A percentile compares a stretch with the other conserved stretches of the same genome.
These are phyloP conservation scores for Bellardia pandia DNA, from an alignment of 2,888 invertebrate genomes.

Conservation along the genomic window DNA sequence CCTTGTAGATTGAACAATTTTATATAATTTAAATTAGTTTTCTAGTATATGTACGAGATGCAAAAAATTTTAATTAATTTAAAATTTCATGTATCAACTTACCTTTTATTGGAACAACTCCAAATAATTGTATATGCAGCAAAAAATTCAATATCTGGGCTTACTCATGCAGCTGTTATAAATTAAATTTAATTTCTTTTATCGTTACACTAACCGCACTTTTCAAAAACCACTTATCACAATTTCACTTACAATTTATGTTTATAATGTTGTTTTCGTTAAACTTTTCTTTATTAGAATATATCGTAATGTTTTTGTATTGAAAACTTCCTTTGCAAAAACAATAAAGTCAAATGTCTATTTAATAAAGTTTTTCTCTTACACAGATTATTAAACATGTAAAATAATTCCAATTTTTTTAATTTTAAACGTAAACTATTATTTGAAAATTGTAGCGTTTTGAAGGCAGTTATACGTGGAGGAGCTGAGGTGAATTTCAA, in stretches of 20 bases:
- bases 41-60: too few species aligned
- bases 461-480: conserved; percentile 55
- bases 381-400: conserved; percentile 82
- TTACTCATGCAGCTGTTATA: not conserved
- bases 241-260: conserved; percentile 16
- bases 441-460: conserved; percentile 68
- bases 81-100: too few species aligned
- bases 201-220: not conserved
- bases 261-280: not conserved
- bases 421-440: conserved; percentile 76
- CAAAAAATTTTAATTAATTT: too few species aligned
- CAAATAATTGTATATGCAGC: too few species aligned
- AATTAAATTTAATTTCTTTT: not conserved
- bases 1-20: too few species aligned
- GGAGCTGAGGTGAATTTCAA: conserved; percentile 74
- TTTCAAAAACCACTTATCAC: conserved; percentile 17
- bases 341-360: conserved; percentile 71
- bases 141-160: not conserved
- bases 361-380: conserved; percentile 80
- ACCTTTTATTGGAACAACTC: too few species aligned
- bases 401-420: conserved; percentile 81
- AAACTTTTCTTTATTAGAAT: not conserved
- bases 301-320: conserved; percentile 75
- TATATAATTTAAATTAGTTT: too few species aligned
- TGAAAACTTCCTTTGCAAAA: conserved; percentile 70